These are phyloP conservation scores for Erebia epiphron DNA, from an alignment of 2,888 invertebrate genomes.

Conservation along the genomic window DNA sequence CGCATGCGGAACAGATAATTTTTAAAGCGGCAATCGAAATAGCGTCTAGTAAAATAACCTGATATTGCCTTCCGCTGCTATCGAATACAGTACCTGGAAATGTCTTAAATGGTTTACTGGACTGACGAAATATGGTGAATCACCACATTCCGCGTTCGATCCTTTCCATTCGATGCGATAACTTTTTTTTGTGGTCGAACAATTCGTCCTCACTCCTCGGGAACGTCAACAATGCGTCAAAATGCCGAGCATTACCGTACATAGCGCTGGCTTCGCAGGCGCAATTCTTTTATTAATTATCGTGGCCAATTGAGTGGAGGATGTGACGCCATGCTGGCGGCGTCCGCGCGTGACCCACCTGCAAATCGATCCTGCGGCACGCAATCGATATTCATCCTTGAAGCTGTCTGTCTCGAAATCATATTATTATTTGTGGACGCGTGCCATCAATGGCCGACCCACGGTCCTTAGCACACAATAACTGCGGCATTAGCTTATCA, in stretches of 20 bases:
- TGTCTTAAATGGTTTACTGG: slow-evolving; percentile 34
- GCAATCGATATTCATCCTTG: slow-evolving; percentile 76
- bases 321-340: slow-evolving; percentile 77
- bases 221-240: slow-evolving; percentile 66
- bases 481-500: slow-evolving; percentile 25
- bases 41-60: slow-evolving; percentile 22
- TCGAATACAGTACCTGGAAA: slow-evolving; percentile 29
- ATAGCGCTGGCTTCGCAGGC: slow-evolving; percentile 68
- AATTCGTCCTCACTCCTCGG: slow-evolving; percentile 42
- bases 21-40: slow-evolving; percentile 23
- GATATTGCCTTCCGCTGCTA: slow-evolving; percentile 20
- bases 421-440: slow-evolving; percentile 51
- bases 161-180: slow-evolving; percentile 38
- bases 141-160: slow-evolving; percentile 37
- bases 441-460: slow-evolving; percentile 40
- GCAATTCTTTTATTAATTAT: slow-evolving; percentile 80
- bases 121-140: slow-evolving; percentile 38
- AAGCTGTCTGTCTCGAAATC: slow-evolving; percentile 59
- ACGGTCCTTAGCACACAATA: slow-evolving; percentile 34
- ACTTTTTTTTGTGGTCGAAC: slow-evolving; percentile 38
- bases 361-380: slow-evolving; percentile 65
- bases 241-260: slow-evolving; percentile 66
- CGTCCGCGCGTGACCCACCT: slow-evolving; percentile 74
- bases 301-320: slow-evolving; percentile 75
- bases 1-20: slow-evolving; percentile 30